These are phyloP conservation scores for Chamaetylas fuelleborni DNA, from an alignment of 2,113 vertebrate species.

Conservation along the genomic window DNA sequence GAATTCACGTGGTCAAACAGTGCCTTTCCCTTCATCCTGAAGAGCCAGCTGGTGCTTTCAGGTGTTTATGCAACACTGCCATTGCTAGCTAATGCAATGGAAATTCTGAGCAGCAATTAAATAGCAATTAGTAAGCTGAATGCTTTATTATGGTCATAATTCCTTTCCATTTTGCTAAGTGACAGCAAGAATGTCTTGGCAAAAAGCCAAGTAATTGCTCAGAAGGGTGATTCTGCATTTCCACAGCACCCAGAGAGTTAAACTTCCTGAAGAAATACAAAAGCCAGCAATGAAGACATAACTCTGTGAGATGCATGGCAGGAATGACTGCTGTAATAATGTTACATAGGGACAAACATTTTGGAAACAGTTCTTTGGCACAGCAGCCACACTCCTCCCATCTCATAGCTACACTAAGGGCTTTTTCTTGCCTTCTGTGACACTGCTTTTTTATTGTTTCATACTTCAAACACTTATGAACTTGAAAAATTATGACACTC, in stretches of 20 bases:
- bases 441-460: background rate
- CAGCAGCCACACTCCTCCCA: rapidly evolving
- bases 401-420: background rate
- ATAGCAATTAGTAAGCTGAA: constrained; percentile 25
- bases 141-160: constrained; percentile 25
- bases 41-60: background rate
- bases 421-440: background rate
- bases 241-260: background rate
- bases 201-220: background rate
- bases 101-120: constrained; percentile 34
- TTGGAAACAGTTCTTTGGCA: background rate
- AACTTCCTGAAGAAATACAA: background rate
- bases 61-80: background rate
- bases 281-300: background rate
- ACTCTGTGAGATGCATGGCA: background rate
- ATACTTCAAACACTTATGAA: background rate
- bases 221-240: background rate
- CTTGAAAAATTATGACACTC: background rate
- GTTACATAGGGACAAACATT: background rate
- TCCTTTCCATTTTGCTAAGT: background rate
- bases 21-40: background rate
- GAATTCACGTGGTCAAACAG: rapidly evolving
- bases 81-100: background rate
- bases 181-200: background rate
- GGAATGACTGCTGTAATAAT: background rate